These are phyloP conservation scores for Taenaris catops DNA, from an alignment of 2,888 invertebrate genomes.

Conservation along the genomic window DNA sequence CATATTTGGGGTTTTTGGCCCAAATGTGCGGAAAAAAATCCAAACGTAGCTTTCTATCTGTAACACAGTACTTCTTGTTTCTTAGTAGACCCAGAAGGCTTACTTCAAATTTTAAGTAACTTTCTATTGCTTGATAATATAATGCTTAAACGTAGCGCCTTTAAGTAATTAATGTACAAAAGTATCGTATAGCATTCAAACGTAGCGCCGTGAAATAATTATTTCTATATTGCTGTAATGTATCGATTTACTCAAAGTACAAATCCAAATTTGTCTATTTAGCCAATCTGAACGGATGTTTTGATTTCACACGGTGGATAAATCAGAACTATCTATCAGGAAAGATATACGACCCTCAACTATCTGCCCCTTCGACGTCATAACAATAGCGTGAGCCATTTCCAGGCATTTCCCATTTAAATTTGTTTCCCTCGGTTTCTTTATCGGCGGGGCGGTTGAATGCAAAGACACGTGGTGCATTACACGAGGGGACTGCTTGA, in stretches of 20 bases:
- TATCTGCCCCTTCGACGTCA: constrained; percentile 54
- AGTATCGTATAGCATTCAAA: too few relatives aligned
- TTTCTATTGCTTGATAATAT: too few relatives aligned
- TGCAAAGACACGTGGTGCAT: constrained; percentile 33
- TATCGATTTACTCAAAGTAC: background rate
- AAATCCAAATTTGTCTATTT: background rate
- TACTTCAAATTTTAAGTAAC: too few relatives aligned
- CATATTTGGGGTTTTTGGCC: too few relatives aligned
- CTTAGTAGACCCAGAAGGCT: too few relatives aligned
- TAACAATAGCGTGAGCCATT: constrained; percentile 72
- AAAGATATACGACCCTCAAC: constrained; percentile 52
- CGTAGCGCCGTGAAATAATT: too few relatives aligned
- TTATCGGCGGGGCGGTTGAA: constrained; percentile 44
- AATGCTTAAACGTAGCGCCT: too few relatives aligned
- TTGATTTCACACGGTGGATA: constrained; percentile 63
- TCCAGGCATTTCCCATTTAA: constrained; percentile 73
- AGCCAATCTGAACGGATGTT: constrained; percentile 40
- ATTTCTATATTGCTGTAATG: too few relatives aligned
- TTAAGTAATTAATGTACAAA: too few relatives aligned
- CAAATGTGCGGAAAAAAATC: too few relatives aligned
- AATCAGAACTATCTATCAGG: constrained; percentile 53
- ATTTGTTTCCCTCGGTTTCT: constrained; percentile 65
- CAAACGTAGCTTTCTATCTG: too few relatives aligned
- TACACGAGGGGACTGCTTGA: constrained; percentile 31
- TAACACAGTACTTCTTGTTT: too few relatives aligned